Percentiles rank a stretch among this genome's conserved stretches.
Evolutionary conservation across 2,888 invertebrate species (phyloP).

Genomic region (Stenodema calcarata): DNA sequence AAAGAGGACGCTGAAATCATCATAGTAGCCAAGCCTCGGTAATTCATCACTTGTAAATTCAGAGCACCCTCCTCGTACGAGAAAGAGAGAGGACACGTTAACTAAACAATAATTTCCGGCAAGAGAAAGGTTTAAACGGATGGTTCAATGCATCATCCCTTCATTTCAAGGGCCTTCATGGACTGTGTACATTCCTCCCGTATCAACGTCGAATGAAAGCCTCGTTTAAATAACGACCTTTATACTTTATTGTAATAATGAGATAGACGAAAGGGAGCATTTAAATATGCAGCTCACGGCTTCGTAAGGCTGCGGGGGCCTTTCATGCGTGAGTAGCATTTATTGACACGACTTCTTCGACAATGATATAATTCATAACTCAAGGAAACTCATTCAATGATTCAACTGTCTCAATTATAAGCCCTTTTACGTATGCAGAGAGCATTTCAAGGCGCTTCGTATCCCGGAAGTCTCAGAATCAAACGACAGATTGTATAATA

Average conservation of each 20-base stretch:
- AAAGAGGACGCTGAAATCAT: too few species aligned
- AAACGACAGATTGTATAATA: background rate
- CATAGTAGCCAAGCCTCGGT: background rate
- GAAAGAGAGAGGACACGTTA: conserved; percentile 9
- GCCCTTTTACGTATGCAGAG: background rate
- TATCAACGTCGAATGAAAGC: background rate
- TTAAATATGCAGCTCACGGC: conserved; percentile 41
- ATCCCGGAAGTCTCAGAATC: background rate
- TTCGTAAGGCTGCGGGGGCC: background rate
- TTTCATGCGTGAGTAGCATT: background rate
- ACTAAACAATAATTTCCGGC: conserved; percentile 38
- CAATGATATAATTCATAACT: conserved; percentile 23
- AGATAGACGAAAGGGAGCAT: background rate
- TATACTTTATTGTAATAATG: conserved; percentile 39
- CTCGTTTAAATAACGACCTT: conserved; percentile 35
- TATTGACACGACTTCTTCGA: background rate
- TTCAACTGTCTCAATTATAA: conserved; percentile 23
- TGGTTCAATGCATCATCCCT: conserved; percentile 22
- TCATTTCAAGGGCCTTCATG: background rate
- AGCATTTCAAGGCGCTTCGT: background rate
- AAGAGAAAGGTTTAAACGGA: background rate
- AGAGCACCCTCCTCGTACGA: background rate
- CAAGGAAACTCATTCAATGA: conserved; percentile 9
- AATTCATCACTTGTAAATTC: conserved; percentile 27
- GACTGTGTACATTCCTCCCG: background rate